phyloP scores from a whole-genome alignment of 2,113 vertebrate genomes.

The Trichomycterus rosablanca region DNA sequence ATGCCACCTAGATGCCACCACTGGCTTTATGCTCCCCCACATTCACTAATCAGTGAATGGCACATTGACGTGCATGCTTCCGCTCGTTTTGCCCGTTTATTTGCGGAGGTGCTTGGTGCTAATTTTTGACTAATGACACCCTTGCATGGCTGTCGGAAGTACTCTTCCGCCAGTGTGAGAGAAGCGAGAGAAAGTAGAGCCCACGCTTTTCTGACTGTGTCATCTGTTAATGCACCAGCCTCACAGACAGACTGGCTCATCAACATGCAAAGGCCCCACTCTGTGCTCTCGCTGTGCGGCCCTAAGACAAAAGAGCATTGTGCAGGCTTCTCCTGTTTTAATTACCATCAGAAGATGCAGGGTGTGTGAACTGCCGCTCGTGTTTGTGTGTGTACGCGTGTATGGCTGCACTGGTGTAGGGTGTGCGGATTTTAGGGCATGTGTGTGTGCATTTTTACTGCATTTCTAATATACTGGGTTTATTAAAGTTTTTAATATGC shows the following conservation, averaged over 20 bases:
- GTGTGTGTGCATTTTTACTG: background rate
- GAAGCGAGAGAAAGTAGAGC: conserved; percentile 60
- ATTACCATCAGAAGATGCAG: conserved; percentile 61
- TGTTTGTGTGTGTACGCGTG: conserved; percentile 20
- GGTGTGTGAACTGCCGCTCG: conserved; percentile 38
- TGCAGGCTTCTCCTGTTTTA: conserved; percentile 70
- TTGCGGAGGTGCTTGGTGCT: conserved; percentile 57
- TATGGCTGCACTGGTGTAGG: conserved; percentile 18
- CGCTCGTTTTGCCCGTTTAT: conserved; percentile 56
- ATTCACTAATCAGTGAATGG: conserved; percentile 32
- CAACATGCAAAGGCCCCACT: conserved; percentile 64
- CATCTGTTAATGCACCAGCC: conserved; percentile 64
- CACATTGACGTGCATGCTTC: conserved; percentile 43
- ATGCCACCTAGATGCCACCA: conserved; percentile 56
- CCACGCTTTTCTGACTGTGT: conserved; percentile 59
- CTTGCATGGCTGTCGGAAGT: conserved; percentile 55
- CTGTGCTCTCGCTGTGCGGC: conserved; percentile 50
- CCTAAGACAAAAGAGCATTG: conserved; percentile 73
- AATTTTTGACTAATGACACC: conserved; percentile 55
- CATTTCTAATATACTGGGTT: background rate
- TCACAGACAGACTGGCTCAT: conserved; percentile 64
- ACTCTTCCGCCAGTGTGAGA: conserved; percentile 64
- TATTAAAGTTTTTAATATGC: too few relatives aligned
- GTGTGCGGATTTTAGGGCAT: conserved; percentile 6
- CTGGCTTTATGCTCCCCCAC: background rate